These are phyloP conservation scores for Oreonectes daqikongensis DNA, from an alignment of 2,797 vertebrate species.

Conservation along the genomic window DNA sequence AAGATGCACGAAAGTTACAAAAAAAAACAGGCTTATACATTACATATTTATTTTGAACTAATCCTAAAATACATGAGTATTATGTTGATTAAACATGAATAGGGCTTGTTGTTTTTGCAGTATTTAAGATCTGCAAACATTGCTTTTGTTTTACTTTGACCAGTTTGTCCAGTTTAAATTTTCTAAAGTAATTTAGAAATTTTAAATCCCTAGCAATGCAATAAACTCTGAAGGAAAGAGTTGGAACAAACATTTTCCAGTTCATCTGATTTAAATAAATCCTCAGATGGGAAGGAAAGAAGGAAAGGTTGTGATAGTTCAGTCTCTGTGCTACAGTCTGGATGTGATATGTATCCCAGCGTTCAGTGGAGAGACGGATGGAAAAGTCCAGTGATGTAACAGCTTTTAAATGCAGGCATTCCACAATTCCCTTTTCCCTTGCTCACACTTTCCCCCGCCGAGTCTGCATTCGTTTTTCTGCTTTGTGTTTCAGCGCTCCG, in stretches of 20 bases:
- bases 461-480: conserved; percentile 49
- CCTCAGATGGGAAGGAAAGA: conserved; percentile 25
- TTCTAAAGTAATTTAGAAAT: too few species aligned
- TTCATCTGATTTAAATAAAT: conserved; percentile 13
- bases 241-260: conserved; percentile 7
- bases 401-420: conserved; percentile 61
- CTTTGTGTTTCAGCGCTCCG: conserved; percentile 58
- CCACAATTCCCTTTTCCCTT: conserved; percentile 68
- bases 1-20: too few species aligned
- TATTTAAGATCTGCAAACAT: too few species aligned
- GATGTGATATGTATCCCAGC: conserved; percentile 58
- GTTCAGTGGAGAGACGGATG: conserved; percentile 66
- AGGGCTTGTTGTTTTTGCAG: too few species aligned
- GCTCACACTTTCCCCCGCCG: conserved; percentile 40
- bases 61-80: too few species aligned
- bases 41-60: too few species aligned
- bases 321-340: conserved; percentile 44
- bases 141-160: too few species aligned
- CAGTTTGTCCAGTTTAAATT: too few species aligned
- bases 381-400: conserved; percentile 76
- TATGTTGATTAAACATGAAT: too few species aligned
- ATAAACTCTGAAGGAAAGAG: neutral
- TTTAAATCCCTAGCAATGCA: too few species aligned
- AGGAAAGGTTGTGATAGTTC: conserved; percentile 43
- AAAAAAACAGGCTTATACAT: too few species aligned